These are phyloP conservation scores for Leptura quadrifasciata DNA, from an alignment of 2,888 invertebrate species.

Conservation along the genomic window DNA sequence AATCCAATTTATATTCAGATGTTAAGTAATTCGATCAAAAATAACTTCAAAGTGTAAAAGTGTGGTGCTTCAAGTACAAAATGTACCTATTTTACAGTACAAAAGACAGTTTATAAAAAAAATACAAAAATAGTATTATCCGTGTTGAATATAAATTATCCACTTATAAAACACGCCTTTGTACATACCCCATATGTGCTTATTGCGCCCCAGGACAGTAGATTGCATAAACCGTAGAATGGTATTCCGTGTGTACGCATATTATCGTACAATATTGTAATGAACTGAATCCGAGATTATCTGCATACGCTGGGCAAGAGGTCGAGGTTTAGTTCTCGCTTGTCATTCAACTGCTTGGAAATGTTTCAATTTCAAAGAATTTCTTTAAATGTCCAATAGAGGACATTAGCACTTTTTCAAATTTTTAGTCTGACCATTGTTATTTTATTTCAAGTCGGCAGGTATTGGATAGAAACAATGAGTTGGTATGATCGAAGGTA, in stretches of 20 bases:
- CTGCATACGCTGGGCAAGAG: constrained; percentile 1
- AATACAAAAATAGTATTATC: not conserved
- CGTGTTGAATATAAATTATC: constrained; percentile 6
- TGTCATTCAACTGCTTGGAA: not conserved
- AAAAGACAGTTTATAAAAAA: not conserved
- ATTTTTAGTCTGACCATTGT: no score
- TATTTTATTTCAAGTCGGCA: no score
- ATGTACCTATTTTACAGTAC: not conserved
- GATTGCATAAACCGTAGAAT: constrained; percentile 4
- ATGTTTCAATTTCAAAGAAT: not conserved
- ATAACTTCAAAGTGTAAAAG: not conserved
- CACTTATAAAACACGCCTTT: constrained; percentile 3
- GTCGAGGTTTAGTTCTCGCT: not conserved
- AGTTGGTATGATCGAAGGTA: no score
- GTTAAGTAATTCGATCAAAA: no score
- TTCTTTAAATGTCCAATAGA: no score
- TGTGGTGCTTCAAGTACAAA: not conserved
- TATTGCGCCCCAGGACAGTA: not conserved
- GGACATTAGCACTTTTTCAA: no score
- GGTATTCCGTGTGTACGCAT: not conserved
- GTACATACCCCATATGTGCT: constrained; percentile 3
- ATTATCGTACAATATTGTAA: constrained; percentile 7
- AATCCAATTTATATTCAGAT: no score
- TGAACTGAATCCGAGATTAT: not conserved
- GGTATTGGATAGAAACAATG: no score